Percentiles rank a stretch among this genome's conserved stretches.
Evolutionary conservation across 1,140 invertebrate species (phyloP).

Genomic region (Drosophila lacteicornis): DNA sequence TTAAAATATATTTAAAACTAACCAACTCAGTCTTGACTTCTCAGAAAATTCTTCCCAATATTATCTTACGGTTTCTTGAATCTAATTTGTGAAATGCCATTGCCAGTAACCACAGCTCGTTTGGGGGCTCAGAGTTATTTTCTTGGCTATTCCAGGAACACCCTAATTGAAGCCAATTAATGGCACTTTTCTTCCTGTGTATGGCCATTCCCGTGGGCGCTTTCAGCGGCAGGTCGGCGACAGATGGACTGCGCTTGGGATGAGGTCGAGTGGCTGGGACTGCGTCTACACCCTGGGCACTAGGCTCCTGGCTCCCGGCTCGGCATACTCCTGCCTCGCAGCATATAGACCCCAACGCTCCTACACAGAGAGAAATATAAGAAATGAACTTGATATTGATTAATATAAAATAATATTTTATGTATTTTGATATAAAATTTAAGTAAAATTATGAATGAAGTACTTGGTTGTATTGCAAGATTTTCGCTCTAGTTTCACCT

Average conservation of each 20-base stretch:
- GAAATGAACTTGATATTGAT: too few relatives aligned
- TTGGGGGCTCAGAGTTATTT: background rate
- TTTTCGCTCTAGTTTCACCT: too few relatives aligned
- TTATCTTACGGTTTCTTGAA: background rate
- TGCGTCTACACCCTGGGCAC: slow-evolving; percentile 24
- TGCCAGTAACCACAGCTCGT: background rate
- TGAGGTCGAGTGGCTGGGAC: slow-evolving; percentile 23
- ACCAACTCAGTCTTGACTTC: too few relatives aligned
- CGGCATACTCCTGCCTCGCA: background rate
- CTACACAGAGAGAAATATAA: background rate
- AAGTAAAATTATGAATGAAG: too few relatives aligned
- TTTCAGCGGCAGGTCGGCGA: slow-evolving; percentile 26
- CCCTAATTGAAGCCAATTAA: background rate
- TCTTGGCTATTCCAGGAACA: background rate
- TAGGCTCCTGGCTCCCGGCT: background rate
- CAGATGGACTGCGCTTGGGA: slow-evolving; percentile 32
- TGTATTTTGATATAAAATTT: too few relatives aligned
- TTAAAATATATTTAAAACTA: too few relatives aligned
- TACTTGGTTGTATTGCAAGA: too few relatives aligned
- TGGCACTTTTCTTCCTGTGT: slow-evolving; percentile 12
- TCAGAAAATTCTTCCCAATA: background rate
- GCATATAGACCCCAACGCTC: background rate
- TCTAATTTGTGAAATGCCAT: background rate
- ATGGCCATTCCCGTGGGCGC: slow-evolving; percentile 22
- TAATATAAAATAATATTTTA: too few relatives aligned